phyloP scores from a whole-genome alignment of 2,113 vertebrate species.

The Strigops habroptila region DNA sequence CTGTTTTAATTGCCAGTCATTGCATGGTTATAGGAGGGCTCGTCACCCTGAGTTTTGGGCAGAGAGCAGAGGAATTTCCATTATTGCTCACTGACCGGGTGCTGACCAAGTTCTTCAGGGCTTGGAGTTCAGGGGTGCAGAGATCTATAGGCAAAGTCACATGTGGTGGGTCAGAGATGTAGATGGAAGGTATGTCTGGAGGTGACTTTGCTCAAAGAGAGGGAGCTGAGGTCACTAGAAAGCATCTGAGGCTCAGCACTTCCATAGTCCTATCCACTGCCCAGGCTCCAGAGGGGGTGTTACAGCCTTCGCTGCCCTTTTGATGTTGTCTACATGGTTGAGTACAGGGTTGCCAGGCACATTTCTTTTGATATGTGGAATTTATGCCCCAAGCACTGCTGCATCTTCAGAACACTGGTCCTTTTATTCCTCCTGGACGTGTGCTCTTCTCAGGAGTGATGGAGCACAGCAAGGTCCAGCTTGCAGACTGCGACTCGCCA shows the following conservation, averaged over 20 bases:
- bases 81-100: neutral
- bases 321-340: fast-evolving
- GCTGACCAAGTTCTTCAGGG: neutral
- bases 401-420: neutral
- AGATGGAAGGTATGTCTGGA: neutral
- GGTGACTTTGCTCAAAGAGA: neutral
- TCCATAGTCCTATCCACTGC: neutral
- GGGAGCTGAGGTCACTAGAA: neutral
- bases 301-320: neutral
- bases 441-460: fast-evolving
- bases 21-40: fast-evolving
- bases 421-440: neutral
- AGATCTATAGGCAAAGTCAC: neutral
- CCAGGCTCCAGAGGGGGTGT: fast-evolving
- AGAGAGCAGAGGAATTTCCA: neutral
- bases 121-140: neutral
- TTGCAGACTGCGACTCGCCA: neutral
- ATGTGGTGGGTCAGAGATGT: neutral
- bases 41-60: neutral
- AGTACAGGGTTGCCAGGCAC: neutral
- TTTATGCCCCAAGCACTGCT: neutral
- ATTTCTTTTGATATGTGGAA: neutral
- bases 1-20: neutral
- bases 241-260: neutral
- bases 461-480: neutral